phyloP scores from a whole-genome alignment of 2,888 invertebrate species.

The Rhimphoctona megacephalus region DNA sequence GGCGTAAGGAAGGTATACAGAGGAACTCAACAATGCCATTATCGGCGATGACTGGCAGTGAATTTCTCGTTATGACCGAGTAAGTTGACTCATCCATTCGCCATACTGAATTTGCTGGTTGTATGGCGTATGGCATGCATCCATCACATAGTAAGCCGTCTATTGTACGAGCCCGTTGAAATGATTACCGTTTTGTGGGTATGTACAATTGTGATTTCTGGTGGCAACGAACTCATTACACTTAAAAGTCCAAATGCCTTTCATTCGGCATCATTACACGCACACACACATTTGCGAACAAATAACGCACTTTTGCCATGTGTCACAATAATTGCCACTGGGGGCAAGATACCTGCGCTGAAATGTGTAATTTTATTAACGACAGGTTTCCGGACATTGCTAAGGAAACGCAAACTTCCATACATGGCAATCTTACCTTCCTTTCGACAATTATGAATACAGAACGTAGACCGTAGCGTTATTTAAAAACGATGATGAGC shows the following conservation, averaged over 20 bases:
- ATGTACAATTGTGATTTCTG: slow-evolving; percentile 52
- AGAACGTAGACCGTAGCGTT: not conserved
- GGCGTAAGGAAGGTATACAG: slow-evolving; percentile 15
- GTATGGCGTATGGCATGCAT: slow-evolving; percentile 23
- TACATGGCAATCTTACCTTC: not conserved
- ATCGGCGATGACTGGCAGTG: slow-evolving; percentile 81
- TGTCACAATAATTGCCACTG: slow-evolving; percentile 48
- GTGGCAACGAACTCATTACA: slow-evolving; percentile 56
- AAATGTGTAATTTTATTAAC: slow-evolving; percentile 57
- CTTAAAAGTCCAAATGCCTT: slow-evolving; percentile 31
- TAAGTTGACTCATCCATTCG: slow-evolving; percentile 70
- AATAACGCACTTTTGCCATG: slow-evolving; percentile 12
- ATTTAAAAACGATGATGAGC: slow-evolving; percentile 9
- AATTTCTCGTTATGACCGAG: slow-evolving; percentile 77
- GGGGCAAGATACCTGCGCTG: slow-evolving; percentile 8
- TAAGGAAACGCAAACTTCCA: slow-evolving; percentile 16
- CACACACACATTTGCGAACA: slow-evolving; percentile 6
- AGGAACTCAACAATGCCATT: slow-evolving; percentile 72
- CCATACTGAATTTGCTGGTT: slow-evolving; percentile 21
- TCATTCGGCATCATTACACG: slow-evolving; percentile 23
- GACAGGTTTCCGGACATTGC: slow-evolving; percentile 28
- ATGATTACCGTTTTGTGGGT: slow-evolving; percentile 55
- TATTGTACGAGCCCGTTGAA: slow-evolving; percentile 49
- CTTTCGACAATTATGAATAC: slow-evolving; percentile 5
- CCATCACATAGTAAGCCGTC: slow-evolving; percentile 21